Percentiles rank a stretch among this genome's conserved stretches.
Evolutionary conservation across 1,140 invertebrate genomes (phyloP).

Genomic region (Panagrolaimus sp.): DNA sequence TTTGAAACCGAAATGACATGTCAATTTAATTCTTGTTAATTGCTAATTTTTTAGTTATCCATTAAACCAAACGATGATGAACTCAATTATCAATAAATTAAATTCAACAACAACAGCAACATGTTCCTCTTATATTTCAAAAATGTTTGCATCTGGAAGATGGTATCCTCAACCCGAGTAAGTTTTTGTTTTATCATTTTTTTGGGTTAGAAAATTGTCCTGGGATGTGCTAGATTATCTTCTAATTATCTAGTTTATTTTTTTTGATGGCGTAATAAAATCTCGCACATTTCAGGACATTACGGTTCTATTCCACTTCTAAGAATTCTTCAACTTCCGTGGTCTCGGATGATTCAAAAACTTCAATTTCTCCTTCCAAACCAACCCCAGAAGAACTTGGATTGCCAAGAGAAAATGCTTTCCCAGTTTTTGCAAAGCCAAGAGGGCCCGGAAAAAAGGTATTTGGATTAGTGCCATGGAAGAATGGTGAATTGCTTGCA

Average conservation of each 20-base stretch:
- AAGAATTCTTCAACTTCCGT: not conserved
- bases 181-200: conserved; percentile 20
- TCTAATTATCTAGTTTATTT: not conserved
- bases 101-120: too few relatives aligned
- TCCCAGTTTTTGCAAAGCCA: conserved; percentile 23
- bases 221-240: not conserved
- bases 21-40: too few relatives aligned
- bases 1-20: too few relatives aligned
- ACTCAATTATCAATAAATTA: too few relatives aligned
- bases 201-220: not conserved
- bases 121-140: conserved; percentile 7
- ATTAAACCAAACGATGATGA: too few relatives aligned
- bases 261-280: not conserved
- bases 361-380: not conserved
- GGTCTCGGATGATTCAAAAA: not conserved
- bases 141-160: conserved; percentile 31
- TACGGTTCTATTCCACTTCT: conserved; percentile 20
- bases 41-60: too few relatives aligned
- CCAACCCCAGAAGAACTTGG: conserved; percentile 30
- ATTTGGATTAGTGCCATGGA: conserved; percentile 15
- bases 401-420: conserved; percentile 27
- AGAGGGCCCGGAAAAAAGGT: conserved; percentile 9
- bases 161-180: conserved; percentile 34
- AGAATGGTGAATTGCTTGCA: conserved; percentile 23
- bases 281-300: conserved; percentile 28